Conservation (phyloP, 1,140 invertebrate species). For the Brachionus rotundiformis region DNA sequence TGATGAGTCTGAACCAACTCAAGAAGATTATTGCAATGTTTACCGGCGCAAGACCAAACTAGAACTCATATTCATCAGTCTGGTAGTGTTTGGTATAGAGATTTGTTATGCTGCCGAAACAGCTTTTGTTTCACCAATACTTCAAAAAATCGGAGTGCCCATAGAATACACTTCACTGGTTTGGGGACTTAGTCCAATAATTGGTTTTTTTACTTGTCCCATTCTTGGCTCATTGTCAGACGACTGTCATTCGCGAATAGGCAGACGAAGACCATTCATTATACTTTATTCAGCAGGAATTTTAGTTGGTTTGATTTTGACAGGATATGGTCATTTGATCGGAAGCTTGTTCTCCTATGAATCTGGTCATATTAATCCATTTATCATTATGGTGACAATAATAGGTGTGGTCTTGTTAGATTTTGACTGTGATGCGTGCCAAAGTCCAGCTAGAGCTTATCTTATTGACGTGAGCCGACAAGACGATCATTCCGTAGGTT, state of each 20-base stretch:
- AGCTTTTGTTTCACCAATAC: constrained; percentile 89
- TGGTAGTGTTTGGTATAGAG: constrained; percentile 93
- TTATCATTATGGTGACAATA: constrained; percentile 74
- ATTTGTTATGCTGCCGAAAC: constrained; percentile 95
- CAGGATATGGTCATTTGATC: background rate
- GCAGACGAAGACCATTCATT: constrained; percentile 86
- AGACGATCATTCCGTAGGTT: constrained; percentile 86
- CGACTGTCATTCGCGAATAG: constrained; percentile 76
- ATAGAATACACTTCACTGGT: constrained; percentile 87
- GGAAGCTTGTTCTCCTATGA: background rate
- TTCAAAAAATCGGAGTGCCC: constrained; percentile 87
- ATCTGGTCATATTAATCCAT: background rate
- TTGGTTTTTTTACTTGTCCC: constrained; percentile 90
- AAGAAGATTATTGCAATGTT: constrained; percentile 1
- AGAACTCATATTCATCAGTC: constrained; percentile 82
- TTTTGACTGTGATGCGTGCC: constrained; percentile 92
- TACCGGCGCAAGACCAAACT: constrained; percentile 74
- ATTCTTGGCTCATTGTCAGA: constrained; percentile 87
- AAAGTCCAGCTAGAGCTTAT: constrained; percentile 87
- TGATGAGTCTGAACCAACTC: background rate
- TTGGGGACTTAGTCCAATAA: constrained; percentile 81
- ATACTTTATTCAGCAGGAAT: constrained; percentile 83
- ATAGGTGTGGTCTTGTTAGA: constrained; percentile 88
- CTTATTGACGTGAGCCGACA: constrained; percentile 85
- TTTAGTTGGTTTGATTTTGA: constrained; percentile 66